These are phyloP conservation scores for Muscidifurax raptorellus DNA, from an alignment of 1,140 invertebrate genomes.

Conservation along the genomic window DNA sequence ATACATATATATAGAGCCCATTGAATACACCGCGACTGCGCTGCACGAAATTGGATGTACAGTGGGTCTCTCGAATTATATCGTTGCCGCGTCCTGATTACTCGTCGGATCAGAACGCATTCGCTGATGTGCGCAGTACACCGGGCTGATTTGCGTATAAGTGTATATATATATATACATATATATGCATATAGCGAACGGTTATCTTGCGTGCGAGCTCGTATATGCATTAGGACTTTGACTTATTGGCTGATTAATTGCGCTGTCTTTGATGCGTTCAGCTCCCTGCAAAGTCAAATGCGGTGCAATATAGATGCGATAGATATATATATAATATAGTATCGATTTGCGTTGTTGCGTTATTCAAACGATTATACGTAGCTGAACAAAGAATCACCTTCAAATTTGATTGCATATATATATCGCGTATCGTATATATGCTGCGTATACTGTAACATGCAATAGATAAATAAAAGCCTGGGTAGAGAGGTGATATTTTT, in stretches of 20 bases:
- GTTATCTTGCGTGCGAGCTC: neutral
- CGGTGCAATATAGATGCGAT: too few species aligned
- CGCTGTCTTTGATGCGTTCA: too few species aligned
- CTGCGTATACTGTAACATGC: too few species aligned
- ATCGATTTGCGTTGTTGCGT: neutral
- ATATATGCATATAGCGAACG: too few species aligned
- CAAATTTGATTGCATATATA: too few species aligned
- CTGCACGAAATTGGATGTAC: constrained; percentile 22
- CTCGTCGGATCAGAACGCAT: neutral
- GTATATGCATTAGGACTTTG: neutral
- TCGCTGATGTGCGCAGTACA: too few species aligned
- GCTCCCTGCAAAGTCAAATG: too few species aligned
- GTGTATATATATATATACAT: too few species aligned
- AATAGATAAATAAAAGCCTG: neutral
- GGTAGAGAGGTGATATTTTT: neutral
- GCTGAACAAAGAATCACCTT: neutral
- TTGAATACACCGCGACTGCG: neutral
- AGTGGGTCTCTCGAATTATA: constrained; percentile 24
- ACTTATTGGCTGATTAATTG: too few species aligned
- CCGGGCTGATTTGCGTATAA: neutral
- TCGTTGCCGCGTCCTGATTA: neutral
- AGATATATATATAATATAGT: too few species aligned
- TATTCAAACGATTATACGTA: neutral
- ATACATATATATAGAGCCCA: too few species aligned
- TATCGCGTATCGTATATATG: too few species aligned